These are phyloP conservation scores for Lampris incognitus DNA, from an alignment of 2,113 vertebrate genomes.

Conservation along the genomic window DNA sequence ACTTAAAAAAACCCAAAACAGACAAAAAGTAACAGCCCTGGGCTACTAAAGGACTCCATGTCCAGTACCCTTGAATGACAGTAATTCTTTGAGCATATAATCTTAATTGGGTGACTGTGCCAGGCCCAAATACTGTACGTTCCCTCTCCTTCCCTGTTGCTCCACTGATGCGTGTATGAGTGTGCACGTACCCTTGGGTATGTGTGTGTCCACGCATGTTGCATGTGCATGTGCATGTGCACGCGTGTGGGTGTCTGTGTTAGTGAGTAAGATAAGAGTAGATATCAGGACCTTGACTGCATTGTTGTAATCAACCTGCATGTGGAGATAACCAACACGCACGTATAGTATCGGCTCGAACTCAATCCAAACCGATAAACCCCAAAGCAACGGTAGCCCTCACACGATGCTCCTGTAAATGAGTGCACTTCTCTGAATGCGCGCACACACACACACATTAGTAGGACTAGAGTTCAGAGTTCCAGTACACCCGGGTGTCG, in stretches of 20 bases:
- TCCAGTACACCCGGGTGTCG: too few species aligned
- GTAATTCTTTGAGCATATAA: conserved; percentile 21
- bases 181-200: neutral
- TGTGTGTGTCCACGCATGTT: conserved; percentile 7
- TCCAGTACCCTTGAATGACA: conserved; percentile 6
- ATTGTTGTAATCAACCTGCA: conserved; percentile 62
- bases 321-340: conserved; percentile 58
- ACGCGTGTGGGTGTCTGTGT: conserved; percentile 27
- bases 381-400: conserved; percentile 1
- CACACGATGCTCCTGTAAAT: conserved; percentile 4
- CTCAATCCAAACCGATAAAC: conserved; percentile 1
- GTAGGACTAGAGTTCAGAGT: neutral
- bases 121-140: neutral
- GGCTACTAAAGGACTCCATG: conserved; percentile 11
- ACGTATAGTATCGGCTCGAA: neutral
- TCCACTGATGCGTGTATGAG: neutral
- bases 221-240: neutral
- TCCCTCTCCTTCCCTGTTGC: neutral
- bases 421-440: neutral
- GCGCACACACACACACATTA: neutral
- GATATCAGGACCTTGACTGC: conserved; percentile 26
- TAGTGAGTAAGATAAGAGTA: conserved; percentile 48
- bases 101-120: conserved; percentile 38
- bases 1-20: conserved; percentile 8
- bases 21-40: neutral